phyloP scores from a whole-genome alignment of 2,113 vertebrate genomes.

The Casuarius casuarius region DNA sequence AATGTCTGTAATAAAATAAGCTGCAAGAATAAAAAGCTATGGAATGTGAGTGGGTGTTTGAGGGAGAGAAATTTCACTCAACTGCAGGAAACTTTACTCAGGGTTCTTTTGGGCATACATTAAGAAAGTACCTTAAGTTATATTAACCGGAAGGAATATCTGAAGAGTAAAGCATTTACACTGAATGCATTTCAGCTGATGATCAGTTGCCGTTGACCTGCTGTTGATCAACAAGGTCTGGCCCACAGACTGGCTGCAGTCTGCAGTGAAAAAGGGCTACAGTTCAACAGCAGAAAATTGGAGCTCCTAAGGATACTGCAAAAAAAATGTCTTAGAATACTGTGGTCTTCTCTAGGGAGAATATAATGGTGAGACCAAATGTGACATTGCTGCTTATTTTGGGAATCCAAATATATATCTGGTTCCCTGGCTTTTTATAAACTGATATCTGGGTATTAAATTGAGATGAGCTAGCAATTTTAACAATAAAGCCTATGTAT shows the following conservation, averaged over 20 bases:
- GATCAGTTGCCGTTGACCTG: background rate
- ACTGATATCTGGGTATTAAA: background rate
- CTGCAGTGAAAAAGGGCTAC: background rate
- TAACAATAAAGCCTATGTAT: background rate
- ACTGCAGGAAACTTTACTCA: background rate
- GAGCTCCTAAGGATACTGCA: background rate
- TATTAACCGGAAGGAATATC: background rate
- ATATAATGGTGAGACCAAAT: background rate
- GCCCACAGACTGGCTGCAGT: background rate
- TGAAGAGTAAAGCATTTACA: background rate
- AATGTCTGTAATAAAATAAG: background rate
- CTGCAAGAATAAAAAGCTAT: background rate
- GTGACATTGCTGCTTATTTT: background rate
- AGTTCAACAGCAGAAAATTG: background rate
- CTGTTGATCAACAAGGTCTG: background rate
- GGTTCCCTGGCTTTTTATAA: background rate
- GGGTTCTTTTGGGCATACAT: background rate
- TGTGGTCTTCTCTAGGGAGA: background rate
- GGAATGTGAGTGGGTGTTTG: background rate
- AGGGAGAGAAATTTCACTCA: background rate
- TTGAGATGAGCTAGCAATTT: background rate
- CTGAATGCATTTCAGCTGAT: background rate
- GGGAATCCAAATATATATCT: background rate
- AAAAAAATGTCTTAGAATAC: background rate
- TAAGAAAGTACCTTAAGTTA: background rate